Percentiles rank a stretch among this genome's conserved stretches.
These are phyloP conservation scores for Istiophorus platypterus DNA, from an alignment of 2,113 vertebrate species.

Conservation along the genomic window DNA sequence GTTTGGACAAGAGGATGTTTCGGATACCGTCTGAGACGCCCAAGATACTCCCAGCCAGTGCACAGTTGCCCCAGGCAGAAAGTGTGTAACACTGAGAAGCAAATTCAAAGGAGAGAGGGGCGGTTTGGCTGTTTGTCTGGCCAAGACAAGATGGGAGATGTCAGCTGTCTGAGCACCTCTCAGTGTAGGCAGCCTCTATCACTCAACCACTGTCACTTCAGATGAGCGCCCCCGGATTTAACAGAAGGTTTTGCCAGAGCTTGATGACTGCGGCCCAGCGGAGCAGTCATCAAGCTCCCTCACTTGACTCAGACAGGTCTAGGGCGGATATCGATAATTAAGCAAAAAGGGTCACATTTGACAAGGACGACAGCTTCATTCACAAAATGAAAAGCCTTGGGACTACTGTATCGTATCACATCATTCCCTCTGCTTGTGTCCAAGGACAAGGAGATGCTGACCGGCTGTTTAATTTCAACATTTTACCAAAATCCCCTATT, in stretches of 20 bases:
- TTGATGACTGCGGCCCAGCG: constrained; percentile 3
- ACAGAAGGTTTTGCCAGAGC: not conserved
- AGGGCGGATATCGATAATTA: constrained; percentile 25
- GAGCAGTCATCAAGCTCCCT: constrained; percentile 5
- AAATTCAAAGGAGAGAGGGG: constrained; percentile 15
- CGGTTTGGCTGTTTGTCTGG: constrained; percentile 34
- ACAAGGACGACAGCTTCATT: constrained; percentile 24
- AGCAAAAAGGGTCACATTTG: constrained; percentile 11
- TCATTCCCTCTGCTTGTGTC: not conserved
- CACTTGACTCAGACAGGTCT: constrained; percentile 12
- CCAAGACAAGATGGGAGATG: constrained; percentile 65
- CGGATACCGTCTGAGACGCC: not conserved
- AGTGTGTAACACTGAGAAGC: not conserved
- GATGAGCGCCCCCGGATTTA: constrained; percentile 45
- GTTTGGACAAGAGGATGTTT: not conserved
- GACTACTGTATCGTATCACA: not conserved
- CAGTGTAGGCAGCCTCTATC: constrained; percentile 17
- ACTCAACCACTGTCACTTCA: constrained; percentile 57
- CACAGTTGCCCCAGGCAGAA: not conserved
- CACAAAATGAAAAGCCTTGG: constrained; percentile 20
- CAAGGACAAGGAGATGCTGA: not conserved
- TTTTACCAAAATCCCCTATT: not conserved
- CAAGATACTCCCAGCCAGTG: not conserved
- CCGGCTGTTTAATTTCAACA: not conserved
- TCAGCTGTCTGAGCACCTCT: constrained; percentile 62